Conservation (phyloP, 1,140 invertebrate genomes). For the Grapholita molesta region DNA sequence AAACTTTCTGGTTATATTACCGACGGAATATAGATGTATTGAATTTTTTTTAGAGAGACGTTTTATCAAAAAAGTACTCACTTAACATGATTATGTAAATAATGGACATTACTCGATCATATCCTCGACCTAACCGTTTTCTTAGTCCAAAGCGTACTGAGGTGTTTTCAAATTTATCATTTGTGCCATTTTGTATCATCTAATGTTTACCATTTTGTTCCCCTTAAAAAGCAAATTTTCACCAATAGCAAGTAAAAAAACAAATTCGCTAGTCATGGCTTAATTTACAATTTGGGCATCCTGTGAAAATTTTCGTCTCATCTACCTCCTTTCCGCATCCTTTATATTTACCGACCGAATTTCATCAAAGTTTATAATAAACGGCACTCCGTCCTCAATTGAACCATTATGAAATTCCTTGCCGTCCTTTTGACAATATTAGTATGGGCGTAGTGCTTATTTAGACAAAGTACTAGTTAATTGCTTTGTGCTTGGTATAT, state of each 20-base stretch:
- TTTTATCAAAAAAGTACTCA: too few species aligned
- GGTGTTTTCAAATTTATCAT: too few species aligned
- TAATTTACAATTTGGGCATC: neutral
- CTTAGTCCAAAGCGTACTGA: too few species aligned
- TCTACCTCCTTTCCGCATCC: neutral
- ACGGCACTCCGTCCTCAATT: constrained; percentile 1
- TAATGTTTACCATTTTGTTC: neutral
- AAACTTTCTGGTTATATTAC: too few species aligned
- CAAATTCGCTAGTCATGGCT: neutral
- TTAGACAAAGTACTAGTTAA: neutral
- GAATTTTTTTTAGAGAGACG: too few species aligned
- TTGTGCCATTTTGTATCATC: too few species aligned
- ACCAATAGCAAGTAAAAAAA: neutral
- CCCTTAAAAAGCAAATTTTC: neutral
- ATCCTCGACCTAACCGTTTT: too few species aligned
- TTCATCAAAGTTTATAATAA: constrained; percentile 16
- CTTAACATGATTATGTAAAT: too few species aligned
- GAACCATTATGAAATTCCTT: constrained; percentile 5
- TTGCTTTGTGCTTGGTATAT: neutral
- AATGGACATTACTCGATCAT: too few species aligned
- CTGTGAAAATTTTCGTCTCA: neutral
- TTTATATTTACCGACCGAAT: constrained; percentile 7
- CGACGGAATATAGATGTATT: too few species aligned
- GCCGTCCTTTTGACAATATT: constrained; percentile 11
- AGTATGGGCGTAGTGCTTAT: neutral